Evolutionary conservation across 2,797 vertebrate species (phyloP), one percentile per base, ranked within the genome.

Genomic region (Molossus molossus): DNA sequence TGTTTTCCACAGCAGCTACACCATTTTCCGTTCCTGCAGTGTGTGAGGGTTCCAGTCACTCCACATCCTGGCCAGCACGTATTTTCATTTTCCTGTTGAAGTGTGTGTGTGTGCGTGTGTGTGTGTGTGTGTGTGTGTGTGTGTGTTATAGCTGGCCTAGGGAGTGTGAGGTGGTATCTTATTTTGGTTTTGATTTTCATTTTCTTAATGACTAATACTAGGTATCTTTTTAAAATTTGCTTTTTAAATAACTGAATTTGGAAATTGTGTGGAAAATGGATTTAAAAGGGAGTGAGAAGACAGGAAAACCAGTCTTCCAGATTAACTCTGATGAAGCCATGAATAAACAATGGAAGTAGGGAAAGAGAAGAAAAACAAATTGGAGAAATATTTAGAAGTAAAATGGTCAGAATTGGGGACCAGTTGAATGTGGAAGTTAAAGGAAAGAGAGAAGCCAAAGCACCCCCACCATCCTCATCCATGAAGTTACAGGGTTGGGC

Each of bases 191-290:
- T 27, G 7, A 70, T 70, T 92, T 70, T 20, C 37, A 58, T 75
- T 85, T 69, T 23, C 18, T 37, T 67, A 79, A 20, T 58, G n/a
- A 64, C 29, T 40, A 57, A 45, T 55, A 3, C 2, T 75, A 7
- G 75, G 27, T 6, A 27, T 64, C 53, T 60, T 82, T 87, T 57
- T 18, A 70, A 85, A 48, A 91, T 53, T 58, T 84, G 25, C 6
- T 50, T 90, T 87, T 93, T 55, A 67, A 94, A 89, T 77, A 95
- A 87, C 29, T 53, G 53, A 96, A 65, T 62, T 85, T 79, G 40
- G 33, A 64, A 33, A 29, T 80, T 50, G 10, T 55, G 14, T 84
- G 70, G 84, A 84, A 87, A 29, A 72, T 18, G 3, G 12, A 64
- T 73, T 85, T 81, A 69, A 80, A 70, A 79, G 50, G 11, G 23